A percentile compares a stretch with the other conserved stretches of the same genome.
These are phyloP conservation scores for Drosophila histrio DNA, from an alignment of 2,888 invertebrate species.

Conservation along the genomic window DNA sequence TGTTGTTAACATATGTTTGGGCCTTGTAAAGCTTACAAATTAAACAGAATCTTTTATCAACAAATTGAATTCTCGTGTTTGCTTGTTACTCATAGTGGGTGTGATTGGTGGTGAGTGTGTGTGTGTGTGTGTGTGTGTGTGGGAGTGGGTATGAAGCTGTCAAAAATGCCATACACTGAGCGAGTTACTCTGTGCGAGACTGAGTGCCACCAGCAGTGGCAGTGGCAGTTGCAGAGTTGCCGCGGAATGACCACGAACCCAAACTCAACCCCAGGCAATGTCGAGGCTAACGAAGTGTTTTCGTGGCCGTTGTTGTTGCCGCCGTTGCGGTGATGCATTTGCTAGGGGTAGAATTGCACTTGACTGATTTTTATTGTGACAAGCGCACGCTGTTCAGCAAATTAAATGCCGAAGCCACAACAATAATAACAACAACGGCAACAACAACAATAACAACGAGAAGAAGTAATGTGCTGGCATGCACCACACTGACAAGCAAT, in stretches of 20 bases:
- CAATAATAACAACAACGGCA: constrained; percentile 44
- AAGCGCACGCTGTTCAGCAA: constrained; percentile 69
- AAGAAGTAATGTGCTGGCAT: constrained; percentile 20
- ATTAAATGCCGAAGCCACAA: constrained; percentile 63
- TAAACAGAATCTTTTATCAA: constrained; percentile 46
- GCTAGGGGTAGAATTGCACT: constrained; percentile 59
- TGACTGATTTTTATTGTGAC: constrained; percentile 78
- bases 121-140: constrained; percentile 4
- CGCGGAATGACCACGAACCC: constrained; percentile 37
- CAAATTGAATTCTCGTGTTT: constrained; percentile 70
- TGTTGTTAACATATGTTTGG: constrained; percentile 19
- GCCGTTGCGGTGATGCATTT: constrained; percentile 18
- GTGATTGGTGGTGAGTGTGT: not conserved
- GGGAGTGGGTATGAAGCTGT: constrained; percentile 33
- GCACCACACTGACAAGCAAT: constrained; percentile 70
- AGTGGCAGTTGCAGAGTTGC: constrained; percentile 12
- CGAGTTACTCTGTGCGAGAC: constrained; percentile 15
- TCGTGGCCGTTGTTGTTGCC: constrained; percentile 10
- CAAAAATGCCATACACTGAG: constrained; percentile 28
- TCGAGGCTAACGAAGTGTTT: constrained; percentile 59
- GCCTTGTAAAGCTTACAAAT: constrained; percentile 16
- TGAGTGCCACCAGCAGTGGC: constrained; percentile 10
- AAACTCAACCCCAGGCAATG: constrained; percentile 20
- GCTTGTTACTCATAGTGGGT: constrained; percentile 8
- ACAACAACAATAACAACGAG: constrained; percentile 6